These are phyloP conservation scores for Equus przewalskii DNA, from an alignment of 2,113 vertebrate genomes.

Conservation along the genomic window DNA sequence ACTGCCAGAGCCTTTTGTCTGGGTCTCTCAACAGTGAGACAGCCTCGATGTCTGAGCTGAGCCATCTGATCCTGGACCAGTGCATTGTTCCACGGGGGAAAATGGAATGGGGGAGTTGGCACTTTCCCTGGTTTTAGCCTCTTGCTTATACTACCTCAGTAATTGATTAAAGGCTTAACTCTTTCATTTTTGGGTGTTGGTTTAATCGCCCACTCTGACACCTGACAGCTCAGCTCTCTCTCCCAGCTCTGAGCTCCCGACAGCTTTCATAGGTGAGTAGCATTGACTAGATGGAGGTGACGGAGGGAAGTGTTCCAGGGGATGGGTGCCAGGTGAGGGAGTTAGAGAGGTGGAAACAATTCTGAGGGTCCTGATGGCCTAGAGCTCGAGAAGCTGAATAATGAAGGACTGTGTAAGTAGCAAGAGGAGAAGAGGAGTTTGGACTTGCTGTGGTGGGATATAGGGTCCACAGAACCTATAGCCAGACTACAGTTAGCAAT, in stretches of 20 bases:
- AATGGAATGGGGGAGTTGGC: background rate
- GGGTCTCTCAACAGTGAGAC: background rate
- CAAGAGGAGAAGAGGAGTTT: background rate
- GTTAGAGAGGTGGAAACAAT: background rate
- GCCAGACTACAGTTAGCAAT: background rate
- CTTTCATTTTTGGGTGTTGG: background rate
- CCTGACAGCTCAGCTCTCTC: background rate
- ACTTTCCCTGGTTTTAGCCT: background rate
- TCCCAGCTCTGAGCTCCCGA: background rate
- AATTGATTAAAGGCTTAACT: background rate
- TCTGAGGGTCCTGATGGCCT: background rate
- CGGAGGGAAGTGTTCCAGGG: background rate
- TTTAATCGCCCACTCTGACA: background rate
- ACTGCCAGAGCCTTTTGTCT: background rate
- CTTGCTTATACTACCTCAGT: background rate
- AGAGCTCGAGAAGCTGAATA: background rate
- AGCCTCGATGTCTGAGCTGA: background rate
- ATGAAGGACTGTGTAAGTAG: background rate
- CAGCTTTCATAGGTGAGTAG: background rate
- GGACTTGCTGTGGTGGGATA: background rate
- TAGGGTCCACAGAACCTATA: background rate
- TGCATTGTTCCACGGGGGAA: background rate
- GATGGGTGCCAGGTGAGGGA: background rate
- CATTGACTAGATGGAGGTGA: background rate
- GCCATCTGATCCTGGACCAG: background rate